phyloP scores from a whole-genome alignment of 1,140 invertebrate species.

The Vanessa atalanta region DNA sequence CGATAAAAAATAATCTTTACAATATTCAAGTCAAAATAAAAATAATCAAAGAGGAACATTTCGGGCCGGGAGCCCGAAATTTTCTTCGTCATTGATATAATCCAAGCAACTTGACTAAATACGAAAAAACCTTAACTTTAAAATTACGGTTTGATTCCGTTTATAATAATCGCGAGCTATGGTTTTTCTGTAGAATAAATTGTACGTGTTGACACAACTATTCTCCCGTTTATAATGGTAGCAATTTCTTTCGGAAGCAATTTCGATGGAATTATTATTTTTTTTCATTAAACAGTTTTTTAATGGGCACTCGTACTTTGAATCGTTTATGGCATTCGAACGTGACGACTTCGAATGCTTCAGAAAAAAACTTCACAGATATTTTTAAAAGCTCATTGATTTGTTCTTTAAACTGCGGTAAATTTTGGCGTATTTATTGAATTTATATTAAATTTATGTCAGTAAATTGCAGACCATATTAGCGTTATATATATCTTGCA shows the following conservation, averaged over 20 bases:
- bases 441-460: too few relatives aligned
- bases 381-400: background rate
- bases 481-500: too few relatives aligned
- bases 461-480: too few relatives aligned
- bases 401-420: background rate
- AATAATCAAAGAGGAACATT: too few relatives aligned
- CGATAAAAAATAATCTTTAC: too few relatives aligned
- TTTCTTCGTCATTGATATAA: too few relatives aligned
- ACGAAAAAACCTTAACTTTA: background rate
- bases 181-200: slow-evolving; percentile 3
- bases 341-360: slow-evolving; percentile 1
- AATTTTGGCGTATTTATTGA: background rate
- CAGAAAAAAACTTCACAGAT: background rate
- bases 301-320: background rate
- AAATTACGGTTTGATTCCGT: background rate
- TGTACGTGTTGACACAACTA: slow-evolving; percentile 40
- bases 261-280: slow-evolving; percentile 26
- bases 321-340: slow-evolving; percentile 12
- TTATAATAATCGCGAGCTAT: background rate
- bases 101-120: too few relatives aligned
- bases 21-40: too few relatives aligned
- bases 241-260: slow-evolving; percentile 28
- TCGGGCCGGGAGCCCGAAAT: too few relatives aligned
- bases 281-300: slow-evolving; percentile 17
- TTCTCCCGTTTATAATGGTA: slow-evolving; percentile 30